Evolutionary conservation across 2,888 invertebrate genomes (phyloP).

Genomic region (Margaritifera margaritifera): DNA sequence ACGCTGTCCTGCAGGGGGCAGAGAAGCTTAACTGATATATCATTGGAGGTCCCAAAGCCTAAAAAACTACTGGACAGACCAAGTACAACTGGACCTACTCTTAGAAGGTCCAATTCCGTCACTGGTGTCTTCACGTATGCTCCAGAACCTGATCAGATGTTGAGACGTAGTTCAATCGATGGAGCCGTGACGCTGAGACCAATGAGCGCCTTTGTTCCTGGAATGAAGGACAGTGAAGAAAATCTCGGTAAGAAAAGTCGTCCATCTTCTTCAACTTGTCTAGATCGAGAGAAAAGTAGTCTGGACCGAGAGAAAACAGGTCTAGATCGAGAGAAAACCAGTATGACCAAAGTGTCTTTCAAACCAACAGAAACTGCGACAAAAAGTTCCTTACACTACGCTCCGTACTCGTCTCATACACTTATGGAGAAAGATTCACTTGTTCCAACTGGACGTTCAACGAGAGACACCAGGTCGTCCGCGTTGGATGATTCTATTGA

Average conservation of each 20-base stretch:
- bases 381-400: conserved; percentile 14
- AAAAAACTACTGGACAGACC: conserved; percentile 8
- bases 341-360: conserved; percentile 21
- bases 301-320: conserved; percentile 2
- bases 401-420: conserved; percentile 52
- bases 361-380: conserved; percentile 6
- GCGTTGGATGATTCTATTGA: conserved; percentile 43
- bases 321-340: conserved; percentile 25
- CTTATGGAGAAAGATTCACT: conserved; percentile 44
- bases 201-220: conserved; percentile 34
- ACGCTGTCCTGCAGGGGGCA: conserved; percentile 5
- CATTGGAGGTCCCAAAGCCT: background rate
- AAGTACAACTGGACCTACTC: conserved; percentile 5
- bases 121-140: conserved; percentile 57
- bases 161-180: conserved; percentile 42
- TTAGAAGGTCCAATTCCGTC: conserved; percentile 52
- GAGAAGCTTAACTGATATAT: background rate
- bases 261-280: conserved; percentile 28
- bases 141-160: conserved; percentile 23
- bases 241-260: conserved; percentile 4
- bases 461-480: conserved; percentile 21
- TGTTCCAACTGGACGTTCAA: conserved; percentile 28
- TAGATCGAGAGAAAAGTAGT: conserved; percentile 9
- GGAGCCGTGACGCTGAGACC: conserved; percentile 37
- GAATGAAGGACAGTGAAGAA: conserved; percentile 6